Evolutionary conservation across 2,113 vertebrate species (phyloP).

Genomic region (Pollachius pollachius): DNA sequence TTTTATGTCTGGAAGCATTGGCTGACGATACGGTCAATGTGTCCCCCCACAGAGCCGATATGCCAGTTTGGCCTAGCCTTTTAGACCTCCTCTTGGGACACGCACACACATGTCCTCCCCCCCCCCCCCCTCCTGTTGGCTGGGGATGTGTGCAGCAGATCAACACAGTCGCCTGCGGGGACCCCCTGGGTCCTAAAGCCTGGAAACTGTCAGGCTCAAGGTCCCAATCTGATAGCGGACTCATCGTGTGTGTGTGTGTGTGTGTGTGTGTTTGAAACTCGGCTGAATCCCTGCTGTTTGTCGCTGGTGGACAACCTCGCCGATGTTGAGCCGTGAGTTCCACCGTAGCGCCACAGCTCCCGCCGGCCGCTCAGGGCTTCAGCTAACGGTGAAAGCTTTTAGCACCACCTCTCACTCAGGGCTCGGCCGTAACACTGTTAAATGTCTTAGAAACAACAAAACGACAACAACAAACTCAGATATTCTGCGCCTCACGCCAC

Average conservation of each 20-base stretch:
- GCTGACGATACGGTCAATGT: too few species aligned
- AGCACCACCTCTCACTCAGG: conserved; percentile 31
- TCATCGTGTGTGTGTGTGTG: too few species aligned
- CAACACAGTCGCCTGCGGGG: conserved; percentile 26
- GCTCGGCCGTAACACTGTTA: conserved; percentile 34
- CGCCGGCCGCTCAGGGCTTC: background rate
- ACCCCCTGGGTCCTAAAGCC: conserved; percentile 36
- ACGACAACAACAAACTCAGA: background rate
- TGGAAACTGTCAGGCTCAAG: conserved; percentile 11
- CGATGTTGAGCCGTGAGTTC: too few species aligned
- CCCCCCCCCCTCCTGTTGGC: background rate
- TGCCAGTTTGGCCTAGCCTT: too few species aligned
- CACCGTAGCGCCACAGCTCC: too few species aligned
- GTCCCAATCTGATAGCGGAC: too few species aligned
- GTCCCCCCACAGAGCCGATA: too few species aligned
- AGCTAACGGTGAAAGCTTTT: conserved; percentile 52
- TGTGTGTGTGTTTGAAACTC: background rate
- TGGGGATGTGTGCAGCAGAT: conserved; percentile 8
- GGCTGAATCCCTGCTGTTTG: conserved; percentile 5
- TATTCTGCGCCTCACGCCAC: background rate
- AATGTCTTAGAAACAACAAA: background rate
- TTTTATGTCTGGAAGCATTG: too few species aligned
- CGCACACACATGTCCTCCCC: too few species aligned
- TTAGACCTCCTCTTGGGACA: too few species aligned
- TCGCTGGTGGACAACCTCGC: too few species aligned